A percentile compares a stretch with the other conserved stretches of the same genome.
Conservation (phyloP, 2,113 vertebrate species). For the Rhadina sibilatrix region DNA sequence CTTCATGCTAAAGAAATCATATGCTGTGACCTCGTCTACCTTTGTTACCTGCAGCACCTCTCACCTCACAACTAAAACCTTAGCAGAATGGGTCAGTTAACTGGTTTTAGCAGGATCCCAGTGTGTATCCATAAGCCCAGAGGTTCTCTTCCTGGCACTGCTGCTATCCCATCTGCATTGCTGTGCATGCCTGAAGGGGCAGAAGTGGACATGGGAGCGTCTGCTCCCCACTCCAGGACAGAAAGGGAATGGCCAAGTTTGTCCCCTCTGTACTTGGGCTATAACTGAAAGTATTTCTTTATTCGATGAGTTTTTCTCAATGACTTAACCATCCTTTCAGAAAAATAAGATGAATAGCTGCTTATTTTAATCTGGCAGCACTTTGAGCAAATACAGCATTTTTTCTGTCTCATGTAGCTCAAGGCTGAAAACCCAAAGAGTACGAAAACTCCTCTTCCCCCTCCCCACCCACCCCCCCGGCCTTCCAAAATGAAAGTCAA, state of each 20-base stretch:
- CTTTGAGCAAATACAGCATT: slow-evolving; percentile 49
- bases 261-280: not conserved
- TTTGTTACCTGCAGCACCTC: not conserved
- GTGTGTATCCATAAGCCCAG: not conserved
- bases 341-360: slow-evolving; percentile 30
- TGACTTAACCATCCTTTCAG: slow-evolving; percentile 37
- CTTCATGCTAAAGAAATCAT: not conserved
- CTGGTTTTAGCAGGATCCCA: not conserved
- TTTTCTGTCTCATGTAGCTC: slow-evolving; percentile 53
- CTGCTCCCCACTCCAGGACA: not conserved
- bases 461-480: no score
- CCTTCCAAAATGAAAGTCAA: slow-evolving; percentile 28
- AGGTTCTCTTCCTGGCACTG: not conserved
- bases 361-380: slow-evolving; percentile 57
- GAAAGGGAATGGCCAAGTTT: not conserved
- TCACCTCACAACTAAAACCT: not conserved
- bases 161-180: not conserved
- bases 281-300: not conserved
- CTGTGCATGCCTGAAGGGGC: not conserved
- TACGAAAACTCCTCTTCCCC: not conserved
- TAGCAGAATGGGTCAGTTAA: not conserved
- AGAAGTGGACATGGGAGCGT: not conserved
- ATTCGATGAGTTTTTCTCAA: slow-evolving; percentile 20
- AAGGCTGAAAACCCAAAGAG: slow-evolving; percentile 36
- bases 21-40: not conserved